Conservation (phyloP, 35 echinoderm and acorn worm genomes). For the Apostichopus japonicus region DNA sequence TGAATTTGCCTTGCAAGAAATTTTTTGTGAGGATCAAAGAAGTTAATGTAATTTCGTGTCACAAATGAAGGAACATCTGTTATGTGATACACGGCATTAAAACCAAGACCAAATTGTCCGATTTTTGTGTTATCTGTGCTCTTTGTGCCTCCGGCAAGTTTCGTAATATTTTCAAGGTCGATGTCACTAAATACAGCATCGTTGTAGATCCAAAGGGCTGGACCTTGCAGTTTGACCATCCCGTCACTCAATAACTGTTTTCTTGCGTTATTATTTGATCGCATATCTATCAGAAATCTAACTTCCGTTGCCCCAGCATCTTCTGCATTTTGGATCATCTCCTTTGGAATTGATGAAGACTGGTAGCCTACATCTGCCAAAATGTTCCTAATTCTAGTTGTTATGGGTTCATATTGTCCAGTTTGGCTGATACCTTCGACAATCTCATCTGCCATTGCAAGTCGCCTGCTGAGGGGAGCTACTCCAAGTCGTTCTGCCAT, state of each 20-base stretch:
- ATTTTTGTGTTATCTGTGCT: constrained; percentile 66
- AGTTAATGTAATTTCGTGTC: constrained; percentile 49
- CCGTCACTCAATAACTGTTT: not conserved
- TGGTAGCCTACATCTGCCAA: constrained; percentile 46
- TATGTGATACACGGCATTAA: constrained; percentile 93
- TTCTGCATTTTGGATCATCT: constrained; percentile 55
- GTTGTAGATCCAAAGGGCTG: constrained; percentile 89
- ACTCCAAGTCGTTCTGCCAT: constrained; percentile 14
- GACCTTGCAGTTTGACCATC: constrained; percentile 68
- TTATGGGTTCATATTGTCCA: constrained; percentile 56
- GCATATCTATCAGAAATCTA: constrained; percentile 35
- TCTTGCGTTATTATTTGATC: not conserved
- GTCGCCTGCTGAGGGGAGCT: not conserved
- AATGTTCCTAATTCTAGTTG: constrained; percentile 32
- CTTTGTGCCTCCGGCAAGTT: constrained; percentile 74
- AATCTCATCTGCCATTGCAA: constrained; percentile 50
- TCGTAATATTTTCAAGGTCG: constrained; percentile 78
- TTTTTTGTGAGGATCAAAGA: constrained; percentile 85
- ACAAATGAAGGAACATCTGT: constrained; percentile 86
- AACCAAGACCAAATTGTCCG: constrained; percentile 86
- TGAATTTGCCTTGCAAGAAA: constrained; percentile 54
- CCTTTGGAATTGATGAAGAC: constrained; percentile 55
- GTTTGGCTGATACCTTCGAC: constrained; percentile 40
- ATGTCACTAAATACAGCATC: constrained; percentile 71
- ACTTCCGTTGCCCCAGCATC: constrained; percentile 75